Conservation (phyloP, 1,140 invertebrate genomes). For the Mercenaria mercenaria region DNA sequence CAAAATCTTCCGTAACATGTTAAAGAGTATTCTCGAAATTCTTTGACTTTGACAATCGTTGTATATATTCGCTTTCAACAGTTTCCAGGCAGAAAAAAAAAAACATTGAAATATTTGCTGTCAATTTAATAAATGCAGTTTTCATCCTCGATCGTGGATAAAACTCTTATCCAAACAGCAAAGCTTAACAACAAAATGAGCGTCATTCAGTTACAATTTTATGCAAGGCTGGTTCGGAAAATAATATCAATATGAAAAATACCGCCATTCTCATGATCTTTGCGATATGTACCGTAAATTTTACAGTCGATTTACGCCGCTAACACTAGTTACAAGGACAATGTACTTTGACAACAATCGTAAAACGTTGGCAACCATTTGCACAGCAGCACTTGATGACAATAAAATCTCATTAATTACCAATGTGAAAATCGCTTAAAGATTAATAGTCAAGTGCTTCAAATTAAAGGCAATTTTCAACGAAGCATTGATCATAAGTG, state of each 20-base stretch:
- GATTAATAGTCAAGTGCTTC: neutral
- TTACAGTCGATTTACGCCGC: neutral
- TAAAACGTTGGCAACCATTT: neutral
- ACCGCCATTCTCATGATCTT: neutral
- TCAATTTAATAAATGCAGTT: no score
- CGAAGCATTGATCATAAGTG: no score
- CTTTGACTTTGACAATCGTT: no score
- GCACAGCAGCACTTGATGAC: neutral
- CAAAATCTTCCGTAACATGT: no score
- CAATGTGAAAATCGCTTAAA: neutral
- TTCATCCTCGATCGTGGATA: no score
- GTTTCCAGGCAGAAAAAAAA: no score
- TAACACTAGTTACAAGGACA: neutral
- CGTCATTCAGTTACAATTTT: neutral
- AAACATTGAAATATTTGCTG: no score
- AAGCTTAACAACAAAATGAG: slow-evolving; percentile 22
- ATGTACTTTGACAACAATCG: neutral
- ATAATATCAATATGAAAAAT: neutral
- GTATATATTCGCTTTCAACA: no score
- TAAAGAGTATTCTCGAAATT: no score
- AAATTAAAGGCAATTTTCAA: neutral
- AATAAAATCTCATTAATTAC: neutral
- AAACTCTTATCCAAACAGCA: no score
- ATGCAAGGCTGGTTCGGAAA: neutral
- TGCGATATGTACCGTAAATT: neutral